These are phyloP conservation scores for Pomacea maculata DNA, from an alignment of 1,140 invertebrate species.

Conservation along the genomic window DNA sequence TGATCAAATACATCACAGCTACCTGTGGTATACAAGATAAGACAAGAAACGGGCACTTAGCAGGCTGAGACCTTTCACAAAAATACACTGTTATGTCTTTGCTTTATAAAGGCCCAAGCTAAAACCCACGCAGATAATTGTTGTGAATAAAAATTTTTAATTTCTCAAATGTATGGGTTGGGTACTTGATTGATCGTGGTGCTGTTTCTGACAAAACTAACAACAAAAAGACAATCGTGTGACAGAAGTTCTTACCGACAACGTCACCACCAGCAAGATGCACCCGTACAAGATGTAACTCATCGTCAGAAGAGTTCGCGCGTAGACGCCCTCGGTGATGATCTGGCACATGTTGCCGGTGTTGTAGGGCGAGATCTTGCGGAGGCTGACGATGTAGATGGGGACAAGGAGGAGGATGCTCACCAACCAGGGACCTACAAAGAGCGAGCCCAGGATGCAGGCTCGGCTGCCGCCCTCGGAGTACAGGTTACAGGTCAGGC, in stretches of 20 bases:
- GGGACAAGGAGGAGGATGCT: slow-evolving; percentile 28
- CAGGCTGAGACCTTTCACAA: too few species aligned
- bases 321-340: slow-evolving; percentile 19
- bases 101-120: too few species aligned
- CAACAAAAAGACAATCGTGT: too few species aligned
- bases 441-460: slow-evolving; percentile 13
- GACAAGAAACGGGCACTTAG: background rate
- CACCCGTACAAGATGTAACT: slow-evolving; percentile 27
- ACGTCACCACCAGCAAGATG: slow-evolving; percentile 15
- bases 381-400: slow-evolving; percentile 27
- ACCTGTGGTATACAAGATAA: slow-evolving; percentile 23
- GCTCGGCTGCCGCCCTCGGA: slow-evolving; percentile 27
- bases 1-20: slow-evolving; percentile 27
- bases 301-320: slow-evolving; percentile 24
- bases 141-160: too few species aligned
- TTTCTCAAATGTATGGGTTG: too few species aligned
- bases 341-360: slow-evolving; percentile 11
- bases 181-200: too few species aligned
- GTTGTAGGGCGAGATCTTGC: slow-evolving; percentile 14
- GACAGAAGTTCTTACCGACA: background rate
- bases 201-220: too few species aligned
- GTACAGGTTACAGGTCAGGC: slow-evolving; percentile 26
- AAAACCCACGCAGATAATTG: too few species aligned
- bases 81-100: too few species aligned
- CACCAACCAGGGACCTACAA: slow-evolving; percentile 27